These are phyloP conservation scores for Neoascia interrupta DNA, from an alignment of 2,888 invertebrate genomes.

Conservation along the genomic window DNA sequence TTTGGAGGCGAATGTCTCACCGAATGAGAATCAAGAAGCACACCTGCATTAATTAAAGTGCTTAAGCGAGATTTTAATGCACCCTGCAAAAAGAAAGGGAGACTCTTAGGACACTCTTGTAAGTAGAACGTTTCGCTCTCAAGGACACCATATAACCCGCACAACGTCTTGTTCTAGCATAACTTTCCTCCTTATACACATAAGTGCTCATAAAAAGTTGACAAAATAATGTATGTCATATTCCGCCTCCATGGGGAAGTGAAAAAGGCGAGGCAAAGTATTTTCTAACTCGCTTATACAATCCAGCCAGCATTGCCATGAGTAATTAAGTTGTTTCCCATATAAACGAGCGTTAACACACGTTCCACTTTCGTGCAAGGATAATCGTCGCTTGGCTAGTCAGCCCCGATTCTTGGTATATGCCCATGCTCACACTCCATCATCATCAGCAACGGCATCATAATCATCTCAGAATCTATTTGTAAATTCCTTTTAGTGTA, in stretches of 20 bases:
- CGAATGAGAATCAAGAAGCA: neutral
- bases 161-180: slow-evolving; percentile 3
- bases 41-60: slow-evolving; percentile 67
- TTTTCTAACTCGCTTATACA: slow-evolving; percentile 51
- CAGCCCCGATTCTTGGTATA: slow-evolving; percentile 10
- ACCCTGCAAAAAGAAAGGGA: neutral
- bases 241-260: slow-evolving; percentile 1
- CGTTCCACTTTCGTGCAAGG: neutral
- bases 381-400: slow-evolving; percentile 22
- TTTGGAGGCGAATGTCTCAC: slow-evolving; percentile 15
- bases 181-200: neutral
- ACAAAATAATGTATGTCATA: slow-evolving; percentile 15
- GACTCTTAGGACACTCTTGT: slow-evolving; percentile 22
- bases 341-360: slow-evolving; percentile 42
- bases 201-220: slow-evolving; percentile 23
- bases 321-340: slow-evolving; percentile 65
- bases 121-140: slow-evolving; percentile 42
- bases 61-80: slow-evolving; percentile 55
- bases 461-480: slow-evolving; percentile 51
- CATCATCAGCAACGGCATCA: slow-evolving; percentile 13
- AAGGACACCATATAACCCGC: slow-evolving; percentile 56
- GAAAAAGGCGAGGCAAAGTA: neutral
- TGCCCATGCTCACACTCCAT: neutral
- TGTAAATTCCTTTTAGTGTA: slow-evolving; percentile 68
- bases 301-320: slow-evolving; percentile 50